These are phyloP conservation scores for Gila orcuttii DNA, from an alignment of 2,113 vertebrate species.

Conservation along the genomic window DNA sequence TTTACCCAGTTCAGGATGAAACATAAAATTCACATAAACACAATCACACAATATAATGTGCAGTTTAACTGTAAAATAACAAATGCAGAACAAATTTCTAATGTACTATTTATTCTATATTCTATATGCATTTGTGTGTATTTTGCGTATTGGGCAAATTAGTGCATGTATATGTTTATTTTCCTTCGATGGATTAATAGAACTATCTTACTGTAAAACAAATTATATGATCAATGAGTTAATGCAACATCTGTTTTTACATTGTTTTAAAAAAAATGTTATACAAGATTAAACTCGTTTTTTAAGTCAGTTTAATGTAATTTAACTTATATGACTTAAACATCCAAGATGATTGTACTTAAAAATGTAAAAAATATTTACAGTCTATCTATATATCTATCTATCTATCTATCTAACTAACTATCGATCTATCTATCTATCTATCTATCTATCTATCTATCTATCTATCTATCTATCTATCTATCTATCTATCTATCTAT, in stretches of 20 bases:
- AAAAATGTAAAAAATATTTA: neutral
- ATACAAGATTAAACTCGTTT: too few species aligned
- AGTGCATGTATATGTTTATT: neutral
- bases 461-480: conserved; percentile 2
- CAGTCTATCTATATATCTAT: conserved; percentile 7
- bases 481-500: conserved; percentile 1
- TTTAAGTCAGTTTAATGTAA: too few species aligned
- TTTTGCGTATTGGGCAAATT: neutral
- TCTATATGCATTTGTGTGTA: neutral
- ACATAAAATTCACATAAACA: too few species aligned
- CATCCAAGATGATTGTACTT: too few species aligned
- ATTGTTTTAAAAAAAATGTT: too few species aligned
- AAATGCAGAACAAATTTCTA: neutral
- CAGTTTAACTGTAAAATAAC: neutral
- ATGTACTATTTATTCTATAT: neutral
- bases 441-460: conserved; percentile 5
- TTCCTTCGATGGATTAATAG: neutral
- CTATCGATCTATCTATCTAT: conserved; percentile 14
- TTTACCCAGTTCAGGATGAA: neutral
- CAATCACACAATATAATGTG: neutral
- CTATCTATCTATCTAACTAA: conserved; percentile 5
- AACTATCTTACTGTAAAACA: too few species aligned
- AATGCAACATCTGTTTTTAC: too few species aligned
- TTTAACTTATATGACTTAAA: too few species aligned
- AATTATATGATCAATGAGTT: too few species aligned